Conservation (phyloP, 2,888 invertebrate genomes). For the Epinotia nisella region DNA sequence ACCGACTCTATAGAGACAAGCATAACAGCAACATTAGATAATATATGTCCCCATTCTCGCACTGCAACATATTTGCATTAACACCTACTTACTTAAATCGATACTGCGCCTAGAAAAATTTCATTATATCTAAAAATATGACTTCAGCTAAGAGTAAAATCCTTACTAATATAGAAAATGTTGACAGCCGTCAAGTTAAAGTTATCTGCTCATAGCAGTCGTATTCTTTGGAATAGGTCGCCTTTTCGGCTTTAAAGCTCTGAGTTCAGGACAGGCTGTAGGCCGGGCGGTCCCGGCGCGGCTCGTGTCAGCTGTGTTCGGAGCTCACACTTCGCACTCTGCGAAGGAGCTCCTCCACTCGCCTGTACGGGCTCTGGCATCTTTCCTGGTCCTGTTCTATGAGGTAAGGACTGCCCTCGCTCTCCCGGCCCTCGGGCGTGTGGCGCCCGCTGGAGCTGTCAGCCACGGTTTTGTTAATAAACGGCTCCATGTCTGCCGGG, state of each 20-base stretch:
- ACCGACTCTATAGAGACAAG: constrained; percentile 34
- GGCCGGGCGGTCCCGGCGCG: constrained; percentile 74
- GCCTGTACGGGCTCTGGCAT: constrained; percentile 77
- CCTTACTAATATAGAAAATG: constrained; percentile 35
- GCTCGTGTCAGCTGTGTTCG: constrained; percentile 80
- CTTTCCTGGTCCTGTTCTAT: constrained; percentile 68
- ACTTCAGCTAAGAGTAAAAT: constrained; percentile 32
- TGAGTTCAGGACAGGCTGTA: constrained; percentile 62
- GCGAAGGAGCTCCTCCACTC: constrained; percentile 75
- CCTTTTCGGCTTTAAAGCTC: constrained; percentile 54
- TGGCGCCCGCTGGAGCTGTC: constrained; percentile 73
- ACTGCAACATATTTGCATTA: constrained; percentile 27
- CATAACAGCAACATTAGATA: constrained; percentile 31
- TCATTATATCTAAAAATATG: constrained; percentile 40
- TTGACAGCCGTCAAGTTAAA: constrained; percentile 26
- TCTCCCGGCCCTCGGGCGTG: constrained; percentile 73
- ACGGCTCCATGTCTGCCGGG: constrained; percentile 71
- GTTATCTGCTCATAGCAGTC: constrained; percentile 35
- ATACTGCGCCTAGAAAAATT: constrained; percentile 32
- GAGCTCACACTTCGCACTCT: constrained; percentile 73
- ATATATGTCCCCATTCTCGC: constrained; percentile 29
- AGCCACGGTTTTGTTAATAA: constrained; percentile 62
- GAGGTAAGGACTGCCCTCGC: constrained; percentile 71
- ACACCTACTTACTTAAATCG: constrained; percentile 25
- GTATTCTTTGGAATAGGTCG: constrained; percentile 45